These are phyloP conservation scores for Macrotus californicus DNA, from an alignment of 2,113 vertebrate genomes.

Conservation along the genomic window DNA sequence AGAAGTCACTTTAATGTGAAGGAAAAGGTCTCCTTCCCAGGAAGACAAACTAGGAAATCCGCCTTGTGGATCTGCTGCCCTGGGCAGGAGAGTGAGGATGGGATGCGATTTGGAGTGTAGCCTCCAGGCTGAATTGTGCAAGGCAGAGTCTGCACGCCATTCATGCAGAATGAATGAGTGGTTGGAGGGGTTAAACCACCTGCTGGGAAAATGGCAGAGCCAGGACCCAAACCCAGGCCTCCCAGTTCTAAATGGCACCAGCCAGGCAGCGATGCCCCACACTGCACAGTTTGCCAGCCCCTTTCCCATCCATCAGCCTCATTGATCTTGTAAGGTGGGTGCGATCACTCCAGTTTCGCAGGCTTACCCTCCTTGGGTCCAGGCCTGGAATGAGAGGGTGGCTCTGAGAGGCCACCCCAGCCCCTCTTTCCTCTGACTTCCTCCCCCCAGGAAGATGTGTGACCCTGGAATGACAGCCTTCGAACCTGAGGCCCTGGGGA, in stretches of 20 bases:
- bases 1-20: neutral
- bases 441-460: slow-evolving; percentile 93
- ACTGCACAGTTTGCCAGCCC: neutral
- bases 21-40: neutral
- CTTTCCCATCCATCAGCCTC: neutral
- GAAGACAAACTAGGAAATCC: neutral
- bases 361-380: neutral
- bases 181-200: neutral
- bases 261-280: neutral
- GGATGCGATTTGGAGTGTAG: neutral
- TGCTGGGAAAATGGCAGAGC: neutral
- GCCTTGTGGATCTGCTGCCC: neutral
- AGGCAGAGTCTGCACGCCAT: rapidly evolving
- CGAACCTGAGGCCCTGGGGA: slow-evolving; percentile 96
- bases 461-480: slow-evolving; percentile 98
- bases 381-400: neutral
- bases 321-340: neutral
- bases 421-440: slow-evolving; percentile 51
- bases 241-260: neutral
- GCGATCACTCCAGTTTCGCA: neutral
- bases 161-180: too few relatives aligned
- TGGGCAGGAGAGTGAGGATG: neutral
- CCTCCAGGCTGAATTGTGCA: neutral
- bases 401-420: neutral
- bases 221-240: neutral